These are phyloP conservation scores for Alloscopus bannaensis DNA, from an alignment of 2,888 invertebrate genomes.

Conservation along the genomic window DNA sequence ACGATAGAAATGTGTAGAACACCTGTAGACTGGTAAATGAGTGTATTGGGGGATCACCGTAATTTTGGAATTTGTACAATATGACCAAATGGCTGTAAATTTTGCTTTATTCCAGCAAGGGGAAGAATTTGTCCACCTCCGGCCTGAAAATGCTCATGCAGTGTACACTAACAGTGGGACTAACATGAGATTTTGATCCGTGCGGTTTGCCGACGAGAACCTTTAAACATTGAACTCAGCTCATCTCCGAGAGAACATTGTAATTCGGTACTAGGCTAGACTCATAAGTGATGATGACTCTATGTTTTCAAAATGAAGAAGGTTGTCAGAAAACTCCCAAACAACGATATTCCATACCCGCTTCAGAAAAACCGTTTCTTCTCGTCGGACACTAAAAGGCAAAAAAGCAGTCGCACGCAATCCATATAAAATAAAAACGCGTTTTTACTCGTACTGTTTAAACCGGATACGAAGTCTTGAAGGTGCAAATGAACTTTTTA, in stretches of 20 bases:
- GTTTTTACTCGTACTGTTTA: not conserved
- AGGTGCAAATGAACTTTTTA: slow-evolving; percentile 55
- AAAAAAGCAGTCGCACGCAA: too few relatives aligned
- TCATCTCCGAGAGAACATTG: not conserved
- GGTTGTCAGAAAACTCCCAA: not conserved
- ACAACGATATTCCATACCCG: too few relatives aligned
- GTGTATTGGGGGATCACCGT: not conserved
- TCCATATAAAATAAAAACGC: too few relatives aligned
- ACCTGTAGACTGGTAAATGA: too few relatives aligned
- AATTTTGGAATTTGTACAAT: slow-evolving; percentile 19
- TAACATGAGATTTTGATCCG: slow-evolving; percentile 72
- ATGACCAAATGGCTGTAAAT: slow-evolving; percentile 39
- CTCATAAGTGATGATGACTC: slow-evolving; percentile 4
- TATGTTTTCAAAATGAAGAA: slow-evolving; percentile 24
- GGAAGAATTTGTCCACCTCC: slow-evolving; percentile 72
- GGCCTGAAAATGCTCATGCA: slow-evolving; percentile 72
- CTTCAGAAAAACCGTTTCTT: slow-evolving; percentile 17
- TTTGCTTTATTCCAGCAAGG: slow-evolving; percentile 65
- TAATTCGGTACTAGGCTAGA: not conserved
- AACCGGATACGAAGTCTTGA: slow-evolving; percentile 20
- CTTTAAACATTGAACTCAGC: slow-evolving; percentile 12
- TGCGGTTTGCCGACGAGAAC: slow-evolving; percentile 66
- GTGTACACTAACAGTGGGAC: slow-evolving; percentile 67
- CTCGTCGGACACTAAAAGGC: slow-evolving; percentile 36
- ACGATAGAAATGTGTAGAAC: too few relatives aligned